Conservation (phyloP, 2,888 invertebrate species). For the Pediacus dermestoides region DNA sequence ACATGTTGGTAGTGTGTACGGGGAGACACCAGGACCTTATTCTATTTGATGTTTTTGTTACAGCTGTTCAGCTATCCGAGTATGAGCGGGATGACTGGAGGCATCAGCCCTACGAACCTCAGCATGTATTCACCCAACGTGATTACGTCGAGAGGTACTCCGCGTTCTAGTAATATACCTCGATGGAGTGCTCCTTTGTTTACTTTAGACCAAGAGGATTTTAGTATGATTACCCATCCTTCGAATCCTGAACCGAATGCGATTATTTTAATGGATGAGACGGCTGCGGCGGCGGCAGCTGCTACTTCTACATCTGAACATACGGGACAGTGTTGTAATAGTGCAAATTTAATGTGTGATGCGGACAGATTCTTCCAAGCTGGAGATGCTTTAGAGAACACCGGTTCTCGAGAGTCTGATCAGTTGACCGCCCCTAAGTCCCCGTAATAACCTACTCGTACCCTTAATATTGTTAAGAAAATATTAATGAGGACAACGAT, state of each 20-base stretch:
- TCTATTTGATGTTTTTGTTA: conserved; percentile 32
- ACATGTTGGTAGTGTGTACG: conserved; percentile 60
- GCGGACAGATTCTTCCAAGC: conserved; percentile 65
- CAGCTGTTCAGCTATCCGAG: conserved; percentile 92
- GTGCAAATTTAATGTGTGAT: conserved; percentile 48
- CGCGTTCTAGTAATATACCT: conserved; percentile 55
- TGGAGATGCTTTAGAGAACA: conserved; percentile 55
- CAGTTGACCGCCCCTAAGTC: conserved; percentile 43
- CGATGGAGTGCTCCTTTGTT: conserved; percentile 87
- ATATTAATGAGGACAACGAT: conserved; percentile 27
- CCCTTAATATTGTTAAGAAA: no score
- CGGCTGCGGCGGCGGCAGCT: conserved; percentile 31
- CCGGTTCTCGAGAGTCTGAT: conserved; percentile 38
- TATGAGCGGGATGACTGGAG: conserved; percentile 82
- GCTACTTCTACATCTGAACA: conserved; percentile 38
- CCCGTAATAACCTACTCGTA: no score
- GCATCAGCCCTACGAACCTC: conserved; percentile 84
- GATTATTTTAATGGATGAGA: conserved; percentile 77
- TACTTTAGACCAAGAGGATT: conserved; percentile 86
- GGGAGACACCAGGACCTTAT: conserved; percentile 30
- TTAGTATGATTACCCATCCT: conserved; percentile 84
- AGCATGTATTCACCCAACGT: conserved; percentile 76
- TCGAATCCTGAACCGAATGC: conserved; percentile 61
- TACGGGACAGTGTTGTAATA: conserved; percentile 45
- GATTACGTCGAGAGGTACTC: conserved; percentile 68